phyloP scores from a whole-genome alignment of 2,113 vertebrate species.

The Gobio gobio region DNA sequence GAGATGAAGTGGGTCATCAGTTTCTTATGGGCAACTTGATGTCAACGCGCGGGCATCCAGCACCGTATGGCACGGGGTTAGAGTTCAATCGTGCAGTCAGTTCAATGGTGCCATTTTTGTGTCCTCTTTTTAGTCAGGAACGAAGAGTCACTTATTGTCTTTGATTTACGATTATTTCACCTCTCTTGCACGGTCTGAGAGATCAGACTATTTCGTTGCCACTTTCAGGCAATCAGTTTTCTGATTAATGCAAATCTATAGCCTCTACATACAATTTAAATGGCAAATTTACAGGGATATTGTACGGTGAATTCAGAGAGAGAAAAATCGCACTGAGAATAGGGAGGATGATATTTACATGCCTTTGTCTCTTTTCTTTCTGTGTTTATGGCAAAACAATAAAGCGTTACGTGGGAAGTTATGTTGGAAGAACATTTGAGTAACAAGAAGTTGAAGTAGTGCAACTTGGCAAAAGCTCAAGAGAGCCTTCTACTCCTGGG shows the following conservation, averaged over 20 bases:
- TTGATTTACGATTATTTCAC: slow-evolving; percentile 13
- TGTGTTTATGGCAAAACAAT: slow-evolving; percentile 36
- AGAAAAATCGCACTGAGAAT: background rate
- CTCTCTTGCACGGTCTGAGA: slow-evolving; percentile 20
- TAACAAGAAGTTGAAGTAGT: slow-evolving; percentile 39
- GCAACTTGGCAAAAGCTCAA: slow-evolving; percentile 45
- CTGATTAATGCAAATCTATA: slow-evolving; percentile 48
- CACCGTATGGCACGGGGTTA: slow-evolving; percentile 40
- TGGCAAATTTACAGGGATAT: background rate
- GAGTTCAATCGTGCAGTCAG: slow-evolving; percentile 33
- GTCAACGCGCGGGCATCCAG: slow-evolving; percentile 29
- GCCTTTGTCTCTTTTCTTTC: slow-evolving; percentile 1
- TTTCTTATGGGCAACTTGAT: slow-evolving; percentile 47
- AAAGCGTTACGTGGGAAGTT: slow-evolving; percentile 35
- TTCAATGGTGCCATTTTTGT: slow-evolving; percentile 29
- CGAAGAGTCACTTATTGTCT: slow-evolving; percentile 45
- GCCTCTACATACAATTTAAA: slow-evolving; percentile 11
- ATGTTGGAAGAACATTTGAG: slow-evolving; percentile 41
- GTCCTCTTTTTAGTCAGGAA: slow-evolving; percentile 23
- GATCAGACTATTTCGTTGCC: slow-evolving; percentile 23
- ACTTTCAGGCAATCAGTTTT: slow-evolving; percentile 35
- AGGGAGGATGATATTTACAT: slow-evolving; percentile 6
- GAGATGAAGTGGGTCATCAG: slow-evolving; percentile 50
- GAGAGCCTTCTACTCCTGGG: slow-evolving; percentile 45
- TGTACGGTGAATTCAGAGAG: slow-evolving; percentile 3